Conservation (phyloP, 2,888 invertebrate species). For the Craniophora ligustri region DNA sequence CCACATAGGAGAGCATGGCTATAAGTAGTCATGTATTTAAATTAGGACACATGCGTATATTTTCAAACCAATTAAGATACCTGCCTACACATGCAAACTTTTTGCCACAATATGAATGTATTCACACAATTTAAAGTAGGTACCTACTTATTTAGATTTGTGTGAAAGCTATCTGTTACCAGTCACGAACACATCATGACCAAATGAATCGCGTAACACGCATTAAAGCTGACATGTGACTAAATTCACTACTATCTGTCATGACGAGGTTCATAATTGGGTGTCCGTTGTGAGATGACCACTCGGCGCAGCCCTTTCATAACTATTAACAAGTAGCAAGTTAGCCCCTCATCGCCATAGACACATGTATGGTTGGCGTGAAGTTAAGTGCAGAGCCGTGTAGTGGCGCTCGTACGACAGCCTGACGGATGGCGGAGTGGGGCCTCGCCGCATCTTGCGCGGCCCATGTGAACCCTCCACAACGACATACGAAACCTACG, state of each 20-base stretch:
- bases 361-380: conserved; percentile 78
- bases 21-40: too few relatives aligned
- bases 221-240: conserved; percentile 31
- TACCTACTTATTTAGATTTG: neutral
- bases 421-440: conserved; percentile 81
- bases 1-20: too few relatives aligned
- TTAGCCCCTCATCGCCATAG: conserved; percentile 76
- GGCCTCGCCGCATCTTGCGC: conserved; percentile 67
- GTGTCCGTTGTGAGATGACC: conserved; percentile 67
- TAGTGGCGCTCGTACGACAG: conserved; percentile 75
- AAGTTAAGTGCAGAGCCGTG: conserved; percentile 84
- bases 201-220: conserved; percentile 26
- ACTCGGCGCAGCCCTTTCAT: conserved; percentile 69
- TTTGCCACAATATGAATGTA: too few relatives aligned
- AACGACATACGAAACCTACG: conserved; percentile 56
- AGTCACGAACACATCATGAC: conserved; percentile 1
- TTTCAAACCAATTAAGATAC: too few relatives aligned
- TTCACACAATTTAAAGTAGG: too few relatives aligned
- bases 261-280: conserved; percentile 67
- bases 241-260: conserved; percentile 59
- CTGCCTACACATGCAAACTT: too few relatives aligned
- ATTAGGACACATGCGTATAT: too few relatives aligned
- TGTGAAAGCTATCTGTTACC: neutral
- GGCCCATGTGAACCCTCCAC: conserved; percentile 55
- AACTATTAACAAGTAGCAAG: conserved; percentile 79